A percentile compares a stretch with the other conserved stretches of the same genome.
phyloP scores from a whole-genome alignment of 2,113 vertebrate genomes.

The Gnathonemus echidnorhynchus region DNA sequence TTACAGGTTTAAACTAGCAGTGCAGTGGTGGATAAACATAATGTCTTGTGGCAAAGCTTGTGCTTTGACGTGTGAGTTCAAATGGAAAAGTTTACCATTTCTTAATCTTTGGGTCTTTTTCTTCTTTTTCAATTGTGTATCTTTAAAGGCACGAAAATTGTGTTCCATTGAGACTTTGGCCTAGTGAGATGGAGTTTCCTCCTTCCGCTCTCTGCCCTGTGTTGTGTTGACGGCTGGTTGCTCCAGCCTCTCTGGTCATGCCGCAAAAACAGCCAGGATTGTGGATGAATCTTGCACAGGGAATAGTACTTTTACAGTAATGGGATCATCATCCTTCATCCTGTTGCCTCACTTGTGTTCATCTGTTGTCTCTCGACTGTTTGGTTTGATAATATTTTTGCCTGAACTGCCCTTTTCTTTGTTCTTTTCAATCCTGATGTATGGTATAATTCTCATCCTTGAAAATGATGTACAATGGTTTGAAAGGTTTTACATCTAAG shows the following conservation, averaged over 20 bases:
- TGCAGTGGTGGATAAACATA: not conserved
- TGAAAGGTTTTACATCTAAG: not conserved
- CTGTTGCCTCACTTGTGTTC: not conserved
- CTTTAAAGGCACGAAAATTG: not conserved
- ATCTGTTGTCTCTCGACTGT: not conserved
- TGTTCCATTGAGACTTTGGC: not conserved
- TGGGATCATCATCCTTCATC: not conserved
- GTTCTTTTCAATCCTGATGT: not conserved
- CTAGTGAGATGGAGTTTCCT: not conserved
- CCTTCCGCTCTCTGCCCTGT: not conserved
- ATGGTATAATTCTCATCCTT: not conserved
- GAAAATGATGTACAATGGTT: not conserved
- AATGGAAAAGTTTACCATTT: not conserved
- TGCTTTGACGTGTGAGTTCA: not conserved
- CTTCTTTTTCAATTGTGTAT: not conserved
- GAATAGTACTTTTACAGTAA: not conserved
- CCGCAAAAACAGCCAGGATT: not conserved
- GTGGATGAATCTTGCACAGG: not conserved
- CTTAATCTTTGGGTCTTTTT: not conserved
- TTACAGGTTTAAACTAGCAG: not conserved
- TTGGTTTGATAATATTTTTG: not conserved
- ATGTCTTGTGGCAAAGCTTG: not conserved
- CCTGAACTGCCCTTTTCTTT: not conserved
- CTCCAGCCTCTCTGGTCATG: not conserved
- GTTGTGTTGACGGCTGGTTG: not conserved